These are phyloP conservation scores for Hassar affinis DNA, from an alignment of 2,113 vertebrate species.

Conservation along the genomic window DNA sequence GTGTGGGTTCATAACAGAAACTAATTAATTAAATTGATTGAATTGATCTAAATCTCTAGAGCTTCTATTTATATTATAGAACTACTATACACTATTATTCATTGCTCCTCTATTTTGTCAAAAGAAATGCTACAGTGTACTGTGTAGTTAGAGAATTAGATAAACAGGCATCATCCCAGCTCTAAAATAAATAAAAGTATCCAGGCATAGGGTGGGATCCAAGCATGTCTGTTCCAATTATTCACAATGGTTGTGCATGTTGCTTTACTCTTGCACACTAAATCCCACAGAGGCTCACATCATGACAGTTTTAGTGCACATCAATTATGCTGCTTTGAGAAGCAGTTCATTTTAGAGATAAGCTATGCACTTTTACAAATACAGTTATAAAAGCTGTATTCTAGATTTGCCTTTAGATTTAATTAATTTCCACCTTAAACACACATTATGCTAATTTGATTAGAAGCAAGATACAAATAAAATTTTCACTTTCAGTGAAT, in stretches of 20 bases:
- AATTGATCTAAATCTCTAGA: conserved; percentile 7
- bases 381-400: neutral
- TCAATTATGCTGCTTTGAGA: conserved; percentile 30
- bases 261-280: neutral
- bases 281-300: neutral
- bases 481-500: neutral
- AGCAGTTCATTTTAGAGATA: neutral
- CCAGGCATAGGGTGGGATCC: neutral
- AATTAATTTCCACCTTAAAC: neutral
- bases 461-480: neutral
- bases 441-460: neutral
- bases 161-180: neutral
- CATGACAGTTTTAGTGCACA: conserved; percentile 11
- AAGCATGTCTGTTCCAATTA: neutral
- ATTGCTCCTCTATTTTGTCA: neutral
- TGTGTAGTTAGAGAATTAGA: neutral
- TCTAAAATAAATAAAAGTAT: conserved; percentile 2
- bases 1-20: too few relatives aligned
- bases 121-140: neutral
- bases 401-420: neutral
- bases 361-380: conserved; percentile 17
- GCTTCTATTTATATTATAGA: neutral
- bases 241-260: neutral
- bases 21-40: neutral
- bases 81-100: neutral